Conservation (phyloP, 2,113 vertebrate species). For the Thermophis baileyi region DNA sequence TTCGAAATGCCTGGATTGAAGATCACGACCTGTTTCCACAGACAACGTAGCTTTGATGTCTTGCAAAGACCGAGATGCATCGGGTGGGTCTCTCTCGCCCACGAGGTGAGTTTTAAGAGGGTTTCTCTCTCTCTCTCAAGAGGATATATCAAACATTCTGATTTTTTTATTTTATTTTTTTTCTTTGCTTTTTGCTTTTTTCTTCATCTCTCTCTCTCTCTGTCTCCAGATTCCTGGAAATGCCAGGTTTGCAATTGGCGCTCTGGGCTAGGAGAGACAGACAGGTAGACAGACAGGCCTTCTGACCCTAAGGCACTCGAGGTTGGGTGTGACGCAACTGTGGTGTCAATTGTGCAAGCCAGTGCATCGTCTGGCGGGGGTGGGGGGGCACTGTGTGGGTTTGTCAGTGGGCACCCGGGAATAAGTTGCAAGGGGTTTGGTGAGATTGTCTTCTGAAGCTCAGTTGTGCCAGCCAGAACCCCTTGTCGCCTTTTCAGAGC, state of each 20-base stretch:
- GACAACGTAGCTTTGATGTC: conserved; percentile 32
- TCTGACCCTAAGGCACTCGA: no score
- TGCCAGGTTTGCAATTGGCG: no score
- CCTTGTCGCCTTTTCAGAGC: neutral
- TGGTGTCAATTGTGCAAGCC: no score
- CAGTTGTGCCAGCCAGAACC: neutral
- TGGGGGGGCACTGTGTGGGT: neutral
- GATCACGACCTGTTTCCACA: conserved; percentile 47
- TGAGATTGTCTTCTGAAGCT: no score
- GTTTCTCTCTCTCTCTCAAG: no score
- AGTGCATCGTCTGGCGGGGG: no score
- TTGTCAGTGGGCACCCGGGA: neutral
- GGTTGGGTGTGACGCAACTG: neutral
- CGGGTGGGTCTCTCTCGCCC: conserved; percentile 37
- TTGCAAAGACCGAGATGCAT: conserved; percentile 38
- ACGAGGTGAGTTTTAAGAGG: conserved; percentile 51
- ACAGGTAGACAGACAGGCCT: no score
- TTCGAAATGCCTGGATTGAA: conserved; percentile 60
- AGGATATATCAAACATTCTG: no score
- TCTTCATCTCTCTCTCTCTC: neutral
- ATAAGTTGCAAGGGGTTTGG: neutral
- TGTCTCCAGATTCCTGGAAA: neutral
- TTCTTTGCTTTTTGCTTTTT: neutral
- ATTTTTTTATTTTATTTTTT: no score
- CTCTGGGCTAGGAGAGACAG: neutral